These are phyloP conservation scores for Punctoribates punctum DNA, from an alignment of 2,888 invertebrate species.

Conservation along the genomic window DNA sequence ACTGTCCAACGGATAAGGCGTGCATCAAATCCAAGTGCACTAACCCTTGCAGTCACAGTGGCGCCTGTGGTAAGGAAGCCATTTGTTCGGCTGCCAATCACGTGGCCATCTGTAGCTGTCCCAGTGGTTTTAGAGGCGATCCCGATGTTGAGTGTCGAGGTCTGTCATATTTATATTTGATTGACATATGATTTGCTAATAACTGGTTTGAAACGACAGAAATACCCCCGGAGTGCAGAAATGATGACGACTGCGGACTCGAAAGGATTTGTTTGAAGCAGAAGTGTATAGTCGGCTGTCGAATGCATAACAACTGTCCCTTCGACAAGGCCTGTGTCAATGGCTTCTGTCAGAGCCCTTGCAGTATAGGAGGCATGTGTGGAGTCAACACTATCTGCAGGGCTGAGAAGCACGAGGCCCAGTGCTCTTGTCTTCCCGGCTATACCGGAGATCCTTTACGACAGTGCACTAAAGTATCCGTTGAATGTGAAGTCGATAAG, in stretches of 20 bases:
- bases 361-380: slow-evolving; percentile 61
- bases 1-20: slow-evolving; percentile 74
- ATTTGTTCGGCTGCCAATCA: slow-evolving; percentile 76
- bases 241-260: slow-evolving; percentile 74
- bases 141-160: slow-evolving; percentile 63
- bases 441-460: slow-evolving; percentile 84
- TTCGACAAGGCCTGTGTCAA: slow-evolving; percentile 61
- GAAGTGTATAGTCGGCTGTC: slow-evolving; percentile 63
- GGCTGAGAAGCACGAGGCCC: slow-evolving; percentile 84
- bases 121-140: slow-evolving; percentile 83
- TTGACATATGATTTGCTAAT: not conserved
- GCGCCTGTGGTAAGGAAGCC: slow-evolving; percentile 68
- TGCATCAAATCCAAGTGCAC: slow-evolving; percentile 77
- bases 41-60: slow-evolving; percentile 77
- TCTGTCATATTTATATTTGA: not conserved
- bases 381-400: slow-evolving; percentile 85
- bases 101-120: slow-evolving; percentile 76
- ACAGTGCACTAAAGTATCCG: slow-evolving; percentile 59
- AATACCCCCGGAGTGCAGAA: slow-evolving; percentile 59
- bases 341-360: slow-evolving; percentile 75
- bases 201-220: slow-evolving; percentile 3
- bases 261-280: slow-evolving; percentile 76
- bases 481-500: slow-evolving; percentile 48
- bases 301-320: slow-evolving; percentile 61
- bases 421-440: slow-evolving; percentile 79